Base-by-base conservation (phyloP, 2,888 invertebrate species). In the Enchytraeus crypticus region DNA sequence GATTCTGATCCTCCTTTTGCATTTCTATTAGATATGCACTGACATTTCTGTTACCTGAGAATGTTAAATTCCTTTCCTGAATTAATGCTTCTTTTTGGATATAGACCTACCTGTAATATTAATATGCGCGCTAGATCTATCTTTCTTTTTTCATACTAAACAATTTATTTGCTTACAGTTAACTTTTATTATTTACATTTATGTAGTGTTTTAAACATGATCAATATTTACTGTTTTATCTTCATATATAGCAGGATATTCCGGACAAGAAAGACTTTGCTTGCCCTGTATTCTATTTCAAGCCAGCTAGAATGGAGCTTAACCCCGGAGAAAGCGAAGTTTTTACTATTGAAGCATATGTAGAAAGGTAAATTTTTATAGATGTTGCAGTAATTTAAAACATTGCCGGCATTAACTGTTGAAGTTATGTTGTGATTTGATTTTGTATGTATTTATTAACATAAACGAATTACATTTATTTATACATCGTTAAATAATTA, bases 261-360 rank as follows among this genome's bases (percentile, higher is more conserved):
- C n/a, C n/a, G n/a, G n/a, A n/a, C n/a, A n/a, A n/a, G n/a, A n/a
- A n/a, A n/a, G n/a, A n/a, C n/a, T n/a, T n/a, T n/a, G n/a, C n/a
- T n/a, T n/a, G 61, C 49, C 77, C 79, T 14, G 68, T 78, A 5
- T 79, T 79, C 65, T 71, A 67, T 34, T 66, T 79, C 46, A 70
- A 68, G 38, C 79, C 79, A 3, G 70, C 72, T 57, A 71, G 79
- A 32, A 74, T 79, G 72, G 78, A 79, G 53, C 72, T 79, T 26
- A 69, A 72, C 38, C 77, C 79, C 8, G 79, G 78, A 14, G 72
- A 78, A 59, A 72, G 72, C 47, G 68, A 72, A 47, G 72, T 74
- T 33, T 69, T 79, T 55, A 67, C 66, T 18, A 68, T 79, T 30
- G 74, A 76, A 62, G 79, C 77, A 60, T 71, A 70, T 68, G 76